phyloP scores from a whole-genome alignment of 2,797 vertebrate genomes.

The Mus minutoides region DNA sequence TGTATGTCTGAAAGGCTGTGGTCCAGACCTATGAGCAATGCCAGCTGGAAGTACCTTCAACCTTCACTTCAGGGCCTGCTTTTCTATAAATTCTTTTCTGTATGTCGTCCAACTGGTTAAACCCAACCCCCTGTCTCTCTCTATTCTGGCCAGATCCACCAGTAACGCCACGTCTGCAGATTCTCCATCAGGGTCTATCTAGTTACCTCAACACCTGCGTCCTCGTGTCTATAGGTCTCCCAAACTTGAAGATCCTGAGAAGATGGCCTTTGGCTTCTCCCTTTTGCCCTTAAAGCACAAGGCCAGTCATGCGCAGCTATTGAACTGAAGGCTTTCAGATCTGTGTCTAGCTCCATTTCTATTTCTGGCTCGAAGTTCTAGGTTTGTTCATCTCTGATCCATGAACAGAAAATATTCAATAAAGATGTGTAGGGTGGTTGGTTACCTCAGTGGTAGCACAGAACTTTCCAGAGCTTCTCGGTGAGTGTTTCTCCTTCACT shows the following conservation, averaged over 20 bases:
- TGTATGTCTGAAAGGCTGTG: not conserved
- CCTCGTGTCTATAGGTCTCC: not conserved
- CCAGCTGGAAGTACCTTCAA: not conserved
- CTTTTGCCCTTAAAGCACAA: not conserved
- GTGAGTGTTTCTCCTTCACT: not conserved
- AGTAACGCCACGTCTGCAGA: not conserved
- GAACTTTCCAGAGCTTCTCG: not conserved
- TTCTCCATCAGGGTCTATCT: accelerated
- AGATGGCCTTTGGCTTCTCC: not conserved
- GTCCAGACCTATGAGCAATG: not conserved
- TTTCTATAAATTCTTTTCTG: not conserved
- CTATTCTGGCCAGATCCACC: not conserved
- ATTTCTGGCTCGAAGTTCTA: not conserved
- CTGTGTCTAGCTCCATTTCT: not conserved
- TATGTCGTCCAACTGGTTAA: not conserved
- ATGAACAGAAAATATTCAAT: not conserved
- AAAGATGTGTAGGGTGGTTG: accelerated
- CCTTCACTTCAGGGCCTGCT: not conserved
- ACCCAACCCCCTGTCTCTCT: not conserved
- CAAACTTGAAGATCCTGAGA: not conserved
- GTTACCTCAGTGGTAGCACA: accelerated
- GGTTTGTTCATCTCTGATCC: not conserved
- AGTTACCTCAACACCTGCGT: not conserved
- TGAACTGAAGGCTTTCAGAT: not conserved
- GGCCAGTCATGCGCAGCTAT: too few species aligned